phyloP scores from a whole-genome alignment of 2,888 invertebrate genomes.

The Napeogenes sylphis region DNA sequence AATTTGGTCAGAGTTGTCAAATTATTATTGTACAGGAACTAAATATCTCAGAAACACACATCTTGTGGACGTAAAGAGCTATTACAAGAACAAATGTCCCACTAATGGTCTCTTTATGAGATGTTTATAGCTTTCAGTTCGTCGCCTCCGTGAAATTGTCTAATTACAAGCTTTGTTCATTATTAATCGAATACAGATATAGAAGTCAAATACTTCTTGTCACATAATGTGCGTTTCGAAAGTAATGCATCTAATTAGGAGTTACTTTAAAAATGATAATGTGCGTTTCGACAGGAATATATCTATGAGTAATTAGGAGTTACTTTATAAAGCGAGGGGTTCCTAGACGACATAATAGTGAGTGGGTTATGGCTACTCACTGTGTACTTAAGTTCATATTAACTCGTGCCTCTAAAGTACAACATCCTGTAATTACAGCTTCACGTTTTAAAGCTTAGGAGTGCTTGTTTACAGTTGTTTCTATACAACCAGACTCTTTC shows the following conservation, averaged over 20 bases:
- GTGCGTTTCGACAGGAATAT: not conserved
- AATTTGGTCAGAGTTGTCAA: conserved; percentile 10
- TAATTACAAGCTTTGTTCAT: conserved; percentile 41
- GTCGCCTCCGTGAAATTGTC: conserved; percentile 46
- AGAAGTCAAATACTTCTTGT: too few relatives aligned
- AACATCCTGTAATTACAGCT: conserved; percentile 6
- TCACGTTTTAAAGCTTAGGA: conserved; percentile 2
- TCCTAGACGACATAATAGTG: conserved; percentile 5
- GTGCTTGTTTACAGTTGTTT: conserved; percentile 2
- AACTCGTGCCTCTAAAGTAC: conserved; percentile 6
- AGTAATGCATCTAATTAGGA: not conserved
- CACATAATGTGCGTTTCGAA: not conserved
- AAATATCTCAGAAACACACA: too few relatives aligned
- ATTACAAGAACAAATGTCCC: conserved; percentile 50
- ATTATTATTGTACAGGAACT: conserved; percentile 26
- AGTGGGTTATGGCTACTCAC: conserved; percentile 4
- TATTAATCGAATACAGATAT: conserved; percentile 30
- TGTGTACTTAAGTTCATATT: conserved; percentile 1
- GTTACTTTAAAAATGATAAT: not conserved
- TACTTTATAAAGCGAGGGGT: conserved; percentile 1
- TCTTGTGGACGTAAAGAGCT: conserved; percentile 24
- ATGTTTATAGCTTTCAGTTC: conserved; percentile 46
- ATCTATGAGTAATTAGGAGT: not conserved
- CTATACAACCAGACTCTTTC: conserved; percentile 5
- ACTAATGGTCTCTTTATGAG: conserved; percentile 45